Evolutionary conservation across 2,797 vertebrate genomes (phyloP).

Genomic region (Tadarida brasiliensis): DNA sequence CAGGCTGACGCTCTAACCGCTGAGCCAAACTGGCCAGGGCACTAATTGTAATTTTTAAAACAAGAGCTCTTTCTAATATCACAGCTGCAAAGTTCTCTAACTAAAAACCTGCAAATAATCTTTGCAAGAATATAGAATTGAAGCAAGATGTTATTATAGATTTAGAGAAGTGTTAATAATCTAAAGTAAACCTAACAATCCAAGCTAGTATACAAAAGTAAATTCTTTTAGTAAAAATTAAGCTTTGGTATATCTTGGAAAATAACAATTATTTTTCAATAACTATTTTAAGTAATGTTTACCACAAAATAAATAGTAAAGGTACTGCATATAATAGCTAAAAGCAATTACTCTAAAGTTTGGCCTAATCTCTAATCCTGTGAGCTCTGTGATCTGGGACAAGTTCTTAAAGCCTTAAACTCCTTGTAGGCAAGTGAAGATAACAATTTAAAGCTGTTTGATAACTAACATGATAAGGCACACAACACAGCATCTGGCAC

Average conservation of each 20-base stretch:
- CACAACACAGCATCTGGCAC: background rate
- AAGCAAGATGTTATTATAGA: background rate
- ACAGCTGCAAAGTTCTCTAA: background rate
- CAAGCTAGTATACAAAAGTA: background rate
- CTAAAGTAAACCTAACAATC: background rate
- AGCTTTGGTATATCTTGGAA: background rate
- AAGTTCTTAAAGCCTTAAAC: background rate
- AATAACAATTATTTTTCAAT: conserved; percentile 1
- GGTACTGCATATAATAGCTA: rapidly evolving
- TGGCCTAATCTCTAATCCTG: background rate
- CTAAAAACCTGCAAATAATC: background rate
- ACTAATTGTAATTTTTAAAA: background rate
- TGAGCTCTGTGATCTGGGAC: background rate
- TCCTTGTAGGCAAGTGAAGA: background rate
- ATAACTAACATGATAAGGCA: background rate
- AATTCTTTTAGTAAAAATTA: conserved; percentile 40
- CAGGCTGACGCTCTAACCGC: too few species aligned
- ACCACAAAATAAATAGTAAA: conserved; percentile 11
- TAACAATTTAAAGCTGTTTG: background rate
- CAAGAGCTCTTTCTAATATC: background rate
- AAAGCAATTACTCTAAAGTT: background rate
- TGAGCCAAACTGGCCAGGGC: too few species aligned
- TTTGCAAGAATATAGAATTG: background rate
- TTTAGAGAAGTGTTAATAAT: background rate
- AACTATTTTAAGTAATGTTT: conserved; percentile 8